A percentile compares a stretch with the other conserved stretches of the same genome.
These are phyloP conservation scores for Suricata suricatta DNA, from an alignment of 2,113 vertebrate genomes.

Conservation along the genomic window DNA sequence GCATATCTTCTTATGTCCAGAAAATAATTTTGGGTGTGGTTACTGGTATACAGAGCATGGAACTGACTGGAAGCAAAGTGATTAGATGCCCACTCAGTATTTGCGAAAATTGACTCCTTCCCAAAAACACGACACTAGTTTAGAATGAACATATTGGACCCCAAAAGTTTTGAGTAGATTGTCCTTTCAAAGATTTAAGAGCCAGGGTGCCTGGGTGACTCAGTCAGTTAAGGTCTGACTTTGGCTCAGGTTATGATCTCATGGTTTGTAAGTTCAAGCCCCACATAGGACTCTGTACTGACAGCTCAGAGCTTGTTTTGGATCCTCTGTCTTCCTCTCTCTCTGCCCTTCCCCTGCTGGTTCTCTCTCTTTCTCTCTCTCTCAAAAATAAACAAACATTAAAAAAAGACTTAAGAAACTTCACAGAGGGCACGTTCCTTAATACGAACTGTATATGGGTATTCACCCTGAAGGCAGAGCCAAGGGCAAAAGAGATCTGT, in stretches of 20 bases:
- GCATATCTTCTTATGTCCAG: constrained; percentile 45
- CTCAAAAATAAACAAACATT: too few relatives aligned
- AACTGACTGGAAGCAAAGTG: constrained; percentile 30
- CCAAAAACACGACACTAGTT: not conserved
- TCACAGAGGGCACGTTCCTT: not conserved
- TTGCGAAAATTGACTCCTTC: not conserved
- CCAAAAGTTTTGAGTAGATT: not conserved
- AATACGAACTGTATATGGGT: not conserved
- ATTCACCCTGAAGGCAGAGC: not conserved
- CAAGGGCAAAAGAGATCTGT: not conserved
- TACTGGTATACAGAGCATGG: not conserved
- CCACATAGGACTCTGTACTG: too few relatives aligned
- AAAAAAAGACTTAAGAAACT: not conserved
- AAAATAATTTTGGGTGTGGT: constrained; percentile 44
- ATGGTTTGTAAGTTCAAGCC: too few relatives aligned
- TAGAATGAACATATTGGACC: not conserved
- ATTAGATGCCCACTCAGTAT: not conserved
- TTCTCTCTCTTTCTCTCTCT: too few relatives aligned
- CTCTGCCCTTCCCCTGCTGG: too few relatives aligned
- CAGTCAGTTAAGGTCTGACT: too few relatives aligned
- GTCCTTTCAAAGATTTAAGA: not conserved
- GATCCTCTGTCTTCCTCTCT: too few relatives aligned
- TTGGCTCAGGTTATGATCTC: too few relatives aligned
- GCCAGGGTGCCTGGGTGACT: too few relatives aligned
- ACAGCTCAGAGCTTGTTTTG: too few relatives aligned